Base-by-base conservation (phyloP, 1,140 invertebrate species). In the Trissolcus basalis region DNA sequence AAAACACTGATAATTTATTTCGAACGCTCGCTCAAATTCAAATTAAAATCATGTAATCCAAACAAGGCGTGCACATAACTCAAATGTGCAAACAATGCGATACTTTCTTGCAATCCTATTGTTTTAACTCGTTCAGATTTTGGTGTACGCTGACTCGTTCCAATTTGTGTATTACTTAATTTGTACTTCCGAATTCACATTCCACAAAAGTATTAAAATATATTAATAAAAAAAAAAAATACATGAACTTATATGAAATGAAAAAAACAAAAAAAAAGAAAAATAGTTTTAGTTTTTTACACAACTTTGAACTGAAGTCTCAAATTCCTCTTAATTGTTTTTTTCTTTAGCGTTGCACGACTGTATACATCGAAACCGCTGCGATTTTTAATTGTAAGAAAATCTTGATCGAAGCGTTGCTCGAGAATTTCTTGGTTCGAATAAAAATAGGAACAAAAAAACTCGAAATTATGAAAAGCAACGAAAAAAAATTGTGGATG, bases 291-390 rank as follows among this genome's bases (percentile, higher is more conserved):
- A 27, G 2, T 27, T 27, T 27, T 27, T 27, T 27, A 27, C 19
- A 27, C 19, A 27, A 27, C 1, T 6, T 27, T 27, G n/a, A n/a
- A n/a, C n/a, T 27, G 19, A 3, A 27, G 19, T 27, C 6, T 27
- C 2, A 27, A 27, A 27, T 6, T 27, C 19, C 19, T 27, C 19
- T 27, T n/a, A n/a, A n/a, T 27, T 27, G 1, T 27, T 6, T 3
- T 27, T 51, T 33, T 19, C 5, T 44, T 44, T 44, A 12, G 43
- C 43, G 11, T 44, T 2, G 13, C 45, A 1, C 15, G n/a, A 39
- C 63, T 63, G 68, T 61, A 63, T 60, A 60, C 70, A 65, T 16
- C 53, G 55, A 70, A 72, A 65, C 27, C 11, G 56, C 71, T 69
- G 45, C 59, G 4, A 19, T 50, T 67, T 43, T 51, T 50, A 48